phyloP scores from a whole-genome alignment of 2,888 invertebrate species.

The Orchestes rusci region DNA sequence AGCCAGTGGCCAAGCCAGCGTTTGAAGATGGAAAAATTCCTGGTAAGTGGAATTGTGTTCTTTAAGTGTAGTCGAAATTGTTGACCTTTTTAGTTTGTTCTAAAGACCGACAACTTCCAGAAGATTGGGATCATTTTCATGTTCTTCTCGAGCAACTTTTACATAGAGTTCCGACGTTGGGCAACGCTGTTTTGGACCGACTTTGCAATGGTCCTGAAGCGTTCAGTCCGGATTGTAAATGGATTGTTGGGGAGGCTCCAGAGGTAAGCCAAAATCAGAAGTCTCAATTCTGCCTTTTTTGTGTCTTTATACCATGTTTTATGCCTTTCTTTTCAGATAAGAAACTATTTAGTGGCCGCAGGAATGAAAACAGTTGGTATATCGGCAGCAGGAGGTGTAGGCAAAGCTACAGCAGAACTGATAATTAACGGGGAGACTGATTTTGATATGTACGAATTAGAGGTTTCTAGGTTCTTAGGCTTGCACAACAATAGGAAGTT shows the following conservation, averaged over 20 bases:
- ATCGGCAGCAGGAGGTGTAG: conserved; percentile 92
- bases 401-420: conserved; percentile 79
- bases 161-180: conserved; percentile 73
- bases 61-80: too few relatives aligned
- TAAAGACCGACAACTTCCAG: conserved; percentile 61
- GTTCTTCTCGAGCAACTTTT: conserved; percentile 78
- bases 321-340: conserved; percentile 59
- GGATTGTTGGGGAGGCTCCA: conserved; percentile 90
- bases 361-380: conserved; percentile 97
- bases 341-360: conserved; percentile 86
- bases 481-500: conserved; percentile 94
- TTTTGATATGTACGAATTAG: conserved; percentile 81
- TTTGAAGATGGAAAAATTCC: conserved; percentile 70
- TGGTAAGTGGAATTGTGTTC: conserved; percentile 41
- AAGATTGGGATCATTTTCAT: conserved; percentile 98
- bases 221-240: conserved; percentile 94
- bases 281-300: too few relatives aligned
- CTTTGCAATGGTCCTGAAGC: conserved; percentile 88
- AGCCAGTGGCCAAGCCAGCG: conserved; percentile 83
- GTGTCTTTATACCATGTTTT: too few relatives aligned
- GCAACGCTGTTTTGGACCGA: conserved; percentile 66
- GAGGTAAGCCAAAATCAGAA: too few relatives aligned
- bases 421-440: conserved; percentile 75
- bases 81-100: conserved; percentile 51
- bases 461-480: conserved; percentile 83